phyloP scores from a whole-genome alignment of 2,888 invertebrate species.

The Phytoseiulus persimilis region DNA sequence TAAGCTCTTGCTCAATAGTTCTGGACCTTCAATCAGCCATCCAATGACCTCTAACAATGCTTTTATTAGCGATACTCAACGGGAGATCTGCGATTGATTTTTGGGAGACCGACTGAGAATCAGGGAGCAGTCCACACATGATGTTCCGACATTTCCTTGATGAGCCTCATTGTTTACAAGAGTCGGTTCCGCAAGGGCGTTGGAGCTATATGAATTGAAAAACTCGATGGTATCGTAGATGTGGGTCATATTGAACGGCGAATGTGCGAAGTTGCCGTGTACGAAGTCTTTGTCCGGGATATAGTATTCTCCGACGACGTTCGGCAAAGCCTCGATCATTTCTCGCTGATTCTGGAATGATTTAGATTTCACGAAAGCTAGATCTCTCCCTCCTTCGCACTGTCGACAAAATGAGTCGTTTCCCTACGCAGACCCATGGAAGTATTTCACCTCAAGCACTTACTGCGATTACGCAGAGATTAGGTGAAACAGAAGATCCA shows the following conservation, averaged over 20 bases:
- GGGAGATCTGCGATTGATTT: background rate
- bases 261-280: slow-evolving; percentile 31
- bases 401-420: no score
- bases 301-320: slow-evolving; percentile 26
- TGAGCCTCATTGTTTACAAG: background rate
- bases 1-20: no score
- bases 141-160: background rate
- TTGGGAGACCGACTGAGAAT: background rate
- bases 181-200: background rate
- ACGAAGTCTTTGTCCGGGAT: slow-evolving; percentile 7
- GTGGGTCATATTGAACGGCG: slow-evolving; percentile 21
- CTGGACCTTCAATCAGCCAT: no score
- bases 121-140: background rate
- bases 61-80: background rate
- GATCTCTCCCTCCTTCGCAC: no score
- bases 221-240: slow-evolving; percentile 19
- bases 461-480: no score
- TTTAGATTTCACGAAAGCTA: background rate
- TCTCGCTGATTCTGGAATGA: slow-evolving; percentile 9
- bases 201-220: background rate
- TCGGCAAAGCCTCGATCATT: background rate
- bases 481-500: background rate
- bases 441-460: no score
- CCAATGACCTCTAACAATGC: background rate
- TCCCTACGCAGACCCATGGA: no score